Evolutionary conservation across 2,113 vertebrate genomes (phyloP).

Genomic region (Panthera leo): DNA sequence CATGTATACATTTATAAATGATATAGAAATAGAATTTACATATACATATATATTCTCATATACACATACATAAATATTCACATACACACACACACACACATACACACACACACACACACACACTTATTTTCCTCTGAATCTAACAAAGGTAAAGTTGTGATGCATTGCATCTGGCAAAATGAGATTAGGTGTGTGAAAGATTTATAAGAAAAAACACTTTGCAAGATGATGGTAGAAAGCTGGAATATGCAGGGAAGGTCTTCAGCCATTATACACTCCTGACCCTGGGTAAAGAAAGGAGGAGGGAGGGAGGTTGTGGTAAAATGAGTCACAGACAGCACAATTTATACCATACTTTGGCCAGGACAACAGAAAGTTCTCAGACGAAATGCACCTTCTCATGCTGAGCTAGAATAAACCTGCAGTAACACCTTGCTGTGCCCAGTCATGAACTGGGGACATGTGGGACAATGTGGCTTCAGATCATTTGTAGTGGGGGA

Average conservation of each 20-base stretch:
- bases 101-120: too few species aligned
- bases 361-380: neutral
- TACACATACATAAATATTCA: too few species aligned
- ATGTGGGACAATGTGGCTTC: neutral
- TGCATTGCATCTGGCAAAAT: neutral
- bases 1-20: neutral
- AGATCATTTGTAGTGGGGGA: neutral
- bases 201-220: neutral
- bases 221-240: neutral
- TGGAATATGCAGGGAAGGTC: neutral
- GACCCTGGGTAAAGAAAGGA: neutral
- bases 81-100: too few species aligned
- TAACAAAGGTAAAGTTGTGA: neutral
- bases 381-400: neutral
- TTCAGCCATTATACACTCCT: neutral
- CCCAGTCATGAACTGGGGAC: neutral
- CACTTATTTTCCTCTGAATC: neutral
- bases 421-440: rapidly evolving
- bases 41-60: too few species aligned
- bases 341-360: neutral
- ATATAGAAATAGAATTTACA: too few species aligned
- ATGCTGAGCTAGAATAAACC: too few species aligned
- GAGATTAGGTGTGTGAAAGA: neutral
- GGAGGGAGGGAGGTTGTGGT: neutral
- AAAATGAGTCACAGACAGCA: neutral